These are phyloP conservation scores for Phyllotreta cruciferae DNA, from an alignment of 2,888 invertebrate species.

Conservation along the genomic window DNA sequence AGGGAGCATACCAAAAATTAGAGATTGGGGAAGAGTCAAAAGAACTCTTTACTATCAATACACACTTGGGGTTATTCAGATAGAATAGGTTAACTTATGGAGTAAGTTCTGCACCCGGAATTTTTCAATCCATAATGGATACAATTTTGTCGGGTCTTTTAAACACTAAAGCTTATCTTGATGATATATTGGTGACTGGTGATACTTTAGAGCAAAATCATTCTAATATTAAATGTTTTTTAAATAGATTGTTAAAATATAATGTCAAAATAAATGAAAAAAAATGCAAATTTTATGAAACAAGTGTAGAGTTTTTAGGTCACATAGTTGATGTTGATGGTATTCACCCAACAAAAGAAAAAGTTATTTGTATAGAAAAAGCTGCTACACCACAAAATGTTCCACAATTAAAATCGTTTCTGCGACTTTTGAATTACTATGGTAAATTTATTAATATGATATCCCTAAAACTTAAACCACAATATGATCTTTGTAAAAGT, in stretches of 20 bases:
- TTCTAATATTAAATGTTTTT: not conserved
- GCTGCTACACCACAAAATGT: constrained; percentile 27
- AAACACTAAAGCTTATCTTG: constrained; percentile 3
- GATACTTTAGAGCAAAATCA: not conserved
- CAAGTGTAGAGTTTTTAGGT: constrained; percentile 13
- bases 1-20: constrained; percentile 12
- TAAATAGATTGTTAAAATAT: not conserved
- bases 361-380: constrained; percentile 21
- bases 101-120: constrained; percentile 23
- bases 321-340: constrained; percentile 20
- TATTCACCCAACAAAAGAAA: constrained; percentile 27
- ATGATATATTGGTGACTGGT: not conserved
- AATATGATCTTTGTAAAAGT: constrained; percentile 31
- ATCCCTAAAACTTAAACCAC: constrained; percentile 27
- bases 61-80: constrained; percentile 21
- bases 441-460: constrained; percentile 36
- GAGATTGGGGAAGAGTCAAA: constrained; percentile 17
- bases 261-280: constrained; percentile 8
- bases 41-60: constrained; percentile 23
- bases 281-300: not conserved
- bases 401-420: constrained; percentile 33
- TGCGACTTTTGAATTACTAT: constrained; percentile 36
- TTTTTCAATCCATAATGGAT: constrained; percentile 22
- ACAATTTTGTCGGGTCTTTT: not conserved
- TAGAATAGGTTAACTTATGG: constrained; percentile 21